Conservation (phyloP, 1,140 invertebrate species). For the Orchesella cincta region DNA sequence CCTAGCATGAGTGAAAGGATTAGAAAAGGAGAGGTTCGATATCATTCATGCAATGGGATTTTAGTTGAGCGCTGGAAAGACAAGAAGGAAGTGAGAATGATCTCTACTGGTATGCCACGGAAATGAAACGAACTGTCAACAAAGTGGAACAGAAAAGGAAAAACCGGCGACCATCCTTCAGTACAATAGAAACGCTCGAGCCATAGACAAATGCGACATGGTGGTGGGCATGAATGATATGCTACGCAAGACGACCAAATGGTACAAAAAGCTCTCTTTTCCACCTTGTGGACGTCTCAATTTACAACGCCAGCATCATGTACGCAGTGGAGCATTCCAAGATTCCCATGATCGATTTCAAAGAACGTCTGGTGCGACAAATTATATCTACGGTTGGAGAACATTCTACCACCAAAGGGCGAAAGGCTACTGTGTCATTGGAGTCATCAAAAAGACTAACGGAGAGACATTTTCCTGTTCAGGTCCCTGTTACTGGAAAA, state of each 20-base stretch:
- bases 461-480: background rate
- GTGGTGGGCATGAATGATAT: conserved; percentile 52
- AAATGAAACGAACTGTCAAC: conserved; percentile 1
- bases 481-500: background rate
- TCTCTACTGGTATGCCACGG: background rate
- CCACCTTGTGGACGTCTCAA: conserved; percentile 50
- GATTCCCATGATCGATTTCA: background rate
- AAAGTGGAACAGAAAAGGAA: background rate
- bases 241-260: conserved; percentile 54
- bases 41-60: background rate
- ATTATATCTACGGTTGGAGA: background rate
- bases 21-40: conserved; percentile 15
- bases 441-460: background rate
- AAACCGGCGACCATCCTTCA: conserved; percentile 54
- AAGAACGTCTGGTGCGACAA: background rate
- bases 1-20: background rate
- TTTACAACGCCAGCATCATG: background rate
- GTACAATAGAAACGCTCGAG: conserved; percentile 54
- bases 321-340: background rate
- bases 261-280: conserved; percentile 55
- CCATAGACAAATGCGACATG: conserved; percentile 54
- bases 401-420: background rate
- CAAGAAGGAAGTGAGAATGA: background rate
- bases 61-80: background rate
- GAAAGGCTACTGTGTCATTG: background rate